phyloP scores from a whole-genome alignment of 2,797 vertebrate species.

The Ambastaia sidthimunki region DNA sequence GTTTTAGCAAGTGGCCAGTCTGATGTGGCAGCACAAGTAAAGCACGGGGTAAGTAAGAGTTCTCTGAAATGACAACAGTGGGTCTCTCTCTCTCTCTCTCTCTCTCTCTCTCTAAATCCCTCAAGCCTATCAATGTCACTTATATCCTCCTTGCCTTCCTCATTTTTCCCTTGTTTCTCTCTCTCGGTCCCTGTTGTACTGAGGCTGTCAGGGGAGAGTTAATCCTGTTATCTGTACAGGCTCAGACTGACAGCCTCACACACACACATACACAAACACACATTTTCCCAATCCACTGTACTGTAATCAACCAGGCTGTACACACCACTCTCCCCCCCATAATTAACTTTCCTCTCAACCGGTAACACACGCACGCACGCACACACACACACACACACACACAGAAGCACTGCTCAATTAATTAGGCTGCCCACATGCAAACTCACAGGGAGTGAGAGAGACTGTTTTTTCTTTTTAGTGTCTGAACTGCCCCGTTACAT shows the following conservation, averaged over 20 bases:
- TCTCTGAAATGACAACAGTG: slow-evolving; percentile 50
- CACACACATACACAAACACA: slow-evolving; percentile 53
- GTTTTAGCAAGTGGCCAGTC: slow-evolving; percentile 39
- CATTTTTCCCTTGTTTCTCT: slow-evolving; percentile 56
- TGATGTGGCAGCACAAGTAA: slow-evolving; percentile 30
- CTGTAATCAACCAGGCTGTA: slow-evolving; percentile 71
- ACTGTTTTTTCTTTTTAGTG: slow-evolving; percentile 10
- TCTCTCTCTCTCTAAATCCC: slow-evolving; percentile 55
- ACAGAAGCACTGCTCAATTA: slow-evolving; percentile 49
- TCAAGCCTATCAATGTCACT: slow-evolving; percentile 63
- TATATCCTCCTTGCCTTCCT: slow-evolving; percentile 56
- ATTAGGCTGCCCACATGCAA: slow-evolving; percentile 46
- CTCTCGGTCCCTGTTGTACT: slow-evolving; percentile 67
- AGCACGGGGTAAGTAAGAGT: slow-evolving; percentile 19
- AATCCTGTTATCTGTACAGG: slow-evolving; percentile 79
- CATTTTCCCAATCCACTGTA: slow-evolving; percentile 48
- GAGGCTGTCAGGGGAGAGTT: slow-evolving; percentile 73
- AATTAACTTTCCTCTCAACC: slow-evolving; percentile 59
- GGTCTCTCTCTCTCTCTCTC: slow-evolving; percentile 39
- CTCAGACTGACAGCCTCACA: slow-evolving; percentile 72
- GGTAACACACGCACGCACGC: slow-evolving; percentile 40
- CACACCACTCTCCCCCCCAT: slow-evolving; percentile 52
- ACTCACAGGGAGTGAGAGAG: slow-evolving; percentile 21
- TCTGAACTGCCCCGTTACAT: slow-evolving; percentile 21
- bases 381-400: slow-evolving; percentile 42